phyloP scores from a whole-genome alignment of 1,140 invertebrate species.

The Drosophila malerkotliana region DNA sequence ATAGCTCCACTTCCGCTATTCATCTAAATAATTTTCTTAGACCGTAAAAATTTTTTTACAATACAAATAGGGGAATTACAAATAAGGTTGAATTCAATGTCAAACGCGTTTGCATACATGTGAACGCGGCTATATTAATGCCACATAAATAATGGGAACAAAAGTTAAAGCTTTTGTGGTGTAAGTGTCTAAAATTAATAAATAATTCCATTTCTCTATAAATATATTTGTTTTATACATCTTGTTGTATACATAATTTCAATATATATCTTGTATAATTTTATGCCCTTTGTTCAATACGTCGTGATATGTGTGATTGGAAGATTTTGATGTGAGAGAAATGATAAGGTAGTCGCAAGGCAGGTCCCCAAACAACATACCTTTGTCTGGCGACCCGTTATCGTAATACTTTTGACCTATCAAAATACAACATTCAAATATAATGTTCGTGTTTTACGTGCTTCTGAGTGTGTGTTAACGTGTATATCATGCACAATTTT shows the following conservation, averaged over 20 bases:
- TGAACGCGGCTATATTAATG: slow-evolving; percentile 44
- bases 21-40: slow-evolving; percentile 60
- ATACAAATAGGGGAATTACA: slow-evolving; percentile 52
- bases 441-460: slow-evolving; percentile 16
- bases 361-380: slow-evolving; percentile 9
- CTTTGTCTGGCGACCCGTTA: slow-evolving; percentile 12
- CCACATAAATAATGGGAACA: slow-evolving; percentile 35
- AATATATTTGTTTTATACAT: slow-evolving; percentile 46
- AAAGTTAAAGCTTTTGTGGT: slow-evolving; percentile 47
- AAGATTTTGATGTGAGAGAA: slow-evolving; percentile 63
- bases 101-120: slow-evolving; percentile 24
- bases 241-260: slow-evolving; percentile 48
- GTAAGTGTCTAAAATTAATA: slow-evolving; percentile 46
- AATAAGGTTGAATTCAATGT: slow-evolving; percentile 47
- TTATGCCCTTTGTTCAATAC: slow-evolving; percentile 46
- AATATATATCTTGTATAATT: slow-evolving; percentile 60
- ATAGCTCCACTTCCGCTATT: slow-evolving; percentile 57
- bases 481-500: slow-evolving; percentile 14
- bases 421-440: slow-evolving; percentile 44
- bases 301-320: slow-evolving; percentile 75
- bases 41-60: slow-evolving; percentile 65
- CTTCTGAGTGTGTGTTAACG: slow-evolving; percentile 1
- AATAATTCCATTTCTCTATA: slow-evolving; percentile 44
- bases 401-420: slow-evolving; percentile 35
- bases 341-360: slow-evolving; percentile 43